Evolutionary conservation across 2,888 invertebrate genomes (phyloP).

Genomic region (Xanthostigma xanthostigma): DNA sequence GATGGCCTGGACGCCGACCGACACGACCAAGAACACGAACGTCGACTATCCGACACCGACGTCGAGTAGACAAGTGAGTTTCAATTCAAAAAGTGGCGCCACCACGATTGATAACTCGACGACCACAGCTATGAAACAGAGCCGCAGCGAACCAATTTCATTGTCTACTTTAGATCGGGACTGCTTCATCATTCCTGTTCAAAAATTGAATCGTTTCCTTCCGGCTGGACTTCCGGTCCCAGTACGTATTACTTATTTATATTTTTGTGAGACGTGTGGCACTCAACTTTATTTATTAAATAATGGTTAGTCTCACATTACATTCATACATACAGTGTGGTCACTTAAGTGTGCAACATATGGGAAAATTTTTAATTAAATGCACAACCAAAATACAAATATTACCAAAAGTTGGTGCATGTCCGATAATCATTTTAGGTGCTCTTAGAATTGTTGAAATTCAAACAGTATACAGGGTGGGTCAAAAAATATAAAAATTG

Average conservation of each 20-base stretch:
- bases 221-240: slow-evolving; percentile 78
- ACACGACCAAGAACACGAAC: slow-evolving; percentile 23
- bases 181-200: slow-evolving; percentile 86
- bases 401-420: no score
- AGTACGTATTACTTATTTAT: slow-evolving; percentile 21
- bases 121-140: slow-evolving; percentile 5
- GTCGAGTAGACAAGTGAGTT: slow-evolving; percentile 17
- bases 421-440: no score
- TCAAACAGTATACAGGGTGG: no score
- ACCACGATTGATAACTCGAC: slow-evolving; percentile 8
- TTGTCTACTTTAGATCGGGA: slow-evolving; percentile 73
- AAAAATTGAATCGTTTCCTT: slow-evolving; percentile 73
- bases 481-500: no score
- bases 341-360: no score
- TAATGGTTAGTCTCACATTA: no score
- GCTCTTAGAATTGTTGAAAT: no score
- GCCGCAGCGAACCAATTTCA: slow-evolving; percentile 32
- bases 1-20: slow-evolving; percentile 36
- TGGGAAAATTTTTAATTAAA: no score
- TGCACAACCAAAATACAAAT: no score
- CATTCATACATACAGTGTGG: no score
- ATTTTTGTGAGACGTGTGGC: no score
- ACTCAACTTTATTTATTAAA: no score
- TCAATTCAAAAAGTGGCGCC: slow-evolving; percentile 20
- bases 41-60: slow-evolving; percentile 4